phyloP scores from a whole-genome alignment of 1,140 invertebrate genomes.

The Argopecten irradians region DNA sequence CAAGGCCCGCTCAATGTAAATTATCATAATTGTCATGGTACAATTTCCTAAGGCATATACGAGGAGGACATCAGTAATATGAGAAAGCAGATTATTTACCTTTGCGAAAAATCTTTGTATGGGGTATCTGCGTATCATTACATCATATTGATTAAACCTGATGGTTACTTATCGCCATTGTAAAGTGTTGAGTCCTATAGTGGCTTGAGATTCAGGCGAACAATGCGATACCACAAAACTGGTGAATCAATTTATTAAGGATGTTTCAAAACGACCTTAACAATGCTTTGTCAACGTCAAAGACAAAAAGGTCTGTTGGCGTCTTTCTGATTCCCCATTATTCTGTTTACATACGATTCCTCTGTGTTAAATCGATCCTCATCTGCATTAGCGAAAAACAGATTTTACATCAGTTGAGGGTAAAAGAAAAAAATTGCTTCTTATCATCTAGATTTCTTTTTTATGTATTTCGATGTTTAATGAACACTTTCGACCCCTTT shows the following conservation, averaged over 20 bases:
- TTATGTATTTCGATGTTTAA: too few species aligned
- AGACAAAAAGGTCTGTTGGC: background rate
- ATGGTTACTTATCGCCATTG: background rate
- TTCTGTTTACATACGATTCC: background rate
- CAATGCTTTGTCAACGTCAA: background rate
- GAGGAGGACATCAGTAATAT: background rate
- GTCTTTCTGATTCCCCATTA: background rate
- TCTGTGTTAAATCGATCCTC: background rate
- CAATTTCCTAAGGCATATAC: background rate
- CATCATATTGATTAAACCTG: background rate
- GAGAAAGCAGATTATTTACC: background rate
- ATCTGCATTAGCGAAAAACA: background rate
- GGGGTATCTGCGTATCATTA: background rate
- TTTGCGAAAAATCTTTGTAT: background rate
- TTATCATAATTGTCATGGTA: constrained; percentile 3
- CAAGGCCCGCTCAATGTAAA: background rate
- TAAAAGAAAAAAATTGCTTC: background rate
- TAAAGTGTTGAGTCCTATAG: background rate
- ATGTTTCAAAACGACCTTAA: background rate
- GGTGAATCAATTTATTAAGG: background rate
- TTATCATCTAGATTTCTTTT: too few species aligned
- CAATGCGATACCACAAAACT: background rate
- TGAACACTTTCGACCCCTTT: too few species aligned
- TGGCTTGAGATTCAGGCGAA: background rate
- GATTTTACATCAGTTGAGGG: background rate